These are phyloP conservation scores for Panthera uncia DNA, from an alignment of 2,113 vertebrate genomes.

Conservation along the genomic window DNA sequence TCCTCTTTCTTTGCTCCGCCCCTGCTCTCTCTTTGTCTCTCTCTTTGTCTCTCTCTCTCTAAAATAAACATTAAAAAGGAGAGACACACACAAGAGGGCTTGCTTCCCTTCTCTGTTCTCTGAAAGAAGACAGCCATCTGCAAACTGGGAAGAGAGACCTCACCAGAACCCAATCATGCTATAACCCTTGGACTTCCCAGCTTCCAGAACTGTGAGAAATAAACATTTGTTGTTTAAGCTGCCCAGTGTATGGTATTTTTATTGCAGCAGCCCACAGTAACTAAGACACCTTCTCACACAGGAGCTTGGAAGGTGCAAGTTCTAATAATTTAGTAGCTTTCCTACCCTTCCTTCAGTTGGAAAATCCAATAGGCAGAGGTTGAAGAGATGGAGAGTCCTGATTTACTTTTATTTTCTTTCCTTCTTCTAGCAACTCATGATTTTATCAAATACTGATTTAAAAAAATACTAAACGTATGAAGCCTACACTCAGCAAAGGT, in stretches of 20 bases:
- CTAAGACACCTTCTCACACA: neutral
- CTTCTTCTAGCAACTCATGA: neutral
- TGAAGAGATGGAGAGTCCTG: neutral
- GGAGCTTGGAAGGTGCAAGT: neutral
- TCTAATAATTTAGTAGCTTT: neutral
- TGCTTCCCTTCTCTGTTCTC: neutral
- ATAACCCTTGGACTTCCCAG: neutral
- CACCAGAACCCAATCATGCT: neutral
- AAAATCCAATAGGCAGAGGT: neutral
- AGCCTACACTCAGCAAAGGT: neutral
- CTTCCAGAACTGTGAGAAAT: neutral
- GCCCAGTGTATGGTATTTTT: neutral
- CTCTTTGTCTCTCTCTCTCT: too few species aligned
- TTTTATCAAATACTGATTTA: neutral
- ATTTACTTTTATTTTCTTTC: constrained; percentile 33
- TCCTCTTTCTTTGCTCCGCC: too few species aligned
- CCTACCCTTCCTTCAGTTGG: neutral
- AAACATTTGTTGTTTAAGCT: neutral
- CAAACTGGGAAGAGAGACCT: neutral
- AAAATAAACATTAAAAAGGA: too few species aligned
- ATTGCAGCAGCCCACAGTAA: neutral
- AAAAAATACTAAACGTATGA: neutral
- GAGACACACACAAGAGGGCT: too few species aligned
- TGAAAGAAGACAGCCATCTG: neutral
- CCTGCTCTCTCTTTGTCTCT: too few species aligned